Evolutionary conservation across 2,888 invertebrate species (phyloP).

Genomic region (Noctua pronuba): DNA sequence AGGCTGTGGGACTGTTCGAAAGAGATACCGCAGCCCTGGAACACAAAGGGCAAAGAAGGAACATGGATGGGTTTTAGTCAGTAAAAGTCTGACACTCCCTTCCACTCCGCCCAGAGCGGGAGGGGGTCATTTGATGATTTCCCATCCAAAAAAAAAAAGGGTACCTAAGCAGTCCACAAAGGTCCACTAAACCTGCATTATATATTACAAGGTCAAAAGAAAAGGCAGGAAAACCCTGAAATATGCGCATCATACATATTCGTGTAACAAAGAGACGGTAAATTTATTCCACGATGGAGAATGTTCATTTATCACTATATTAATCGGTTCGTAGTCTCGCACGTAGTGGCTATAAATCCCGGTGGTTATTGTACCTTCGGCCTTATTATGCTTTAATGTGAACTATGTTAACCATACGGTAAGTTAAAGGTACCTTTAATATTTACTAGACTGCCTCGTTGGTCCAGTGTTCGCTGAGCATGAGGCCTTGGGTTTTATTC

Average conservation of each 20-base stretch:
- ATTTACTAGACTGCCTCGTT: too few relatives aligned
- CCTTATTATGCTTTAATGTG: slow-evolving; percentile 42
- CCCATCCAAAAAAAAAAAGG: too few relatives aligned
- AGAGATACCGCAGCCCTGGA: too few relatives aligned
- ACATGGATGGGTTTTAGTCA: too few relatives aligned
- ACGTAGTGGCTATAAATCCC: slow-evolving; percentile 55
- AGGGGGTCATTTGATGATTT: too few relatives aligned
- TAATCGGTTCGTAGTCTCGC: slow-evolving; percentile 55
- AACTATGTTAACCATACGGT: slow-evolving; percentile 22
- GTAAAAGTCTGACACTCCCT: too few relatives aligned
- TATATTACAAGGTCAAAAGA: slow-evolving; percentile 31
- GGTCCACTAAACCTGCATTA: slow-evolving; percentile 26
- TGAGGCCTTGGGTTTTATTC: too few relatives aligned
- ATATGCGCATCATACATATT: slow-evolving; percentile 54
- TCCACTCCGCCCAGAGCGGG: too few relatives aligned
- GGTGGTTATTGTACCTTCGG: slow-evolving; percentile 47
- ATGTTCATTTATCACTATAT: slow-evolving; percentile 57
- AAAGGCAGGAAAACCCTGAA: slow-evolving; percentile 18
- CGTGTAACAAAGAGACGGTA: slow-evolving; percentile 48
- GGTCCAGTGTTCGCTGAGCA: too few relatives aligned
- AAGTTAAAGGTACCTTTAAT: not conserved
- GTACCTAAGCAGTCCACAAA: not conserved
- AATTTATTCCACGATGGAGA: slow-evolving; percentile 54
- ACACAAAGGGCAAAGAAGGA: too few relatives aligned
- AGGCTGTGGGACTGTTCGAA: too few relatives aligned